phyloP scores from a whole-genome alignment of 2,888 invertebrate genomes.

The Tipula helvola region DNA sequence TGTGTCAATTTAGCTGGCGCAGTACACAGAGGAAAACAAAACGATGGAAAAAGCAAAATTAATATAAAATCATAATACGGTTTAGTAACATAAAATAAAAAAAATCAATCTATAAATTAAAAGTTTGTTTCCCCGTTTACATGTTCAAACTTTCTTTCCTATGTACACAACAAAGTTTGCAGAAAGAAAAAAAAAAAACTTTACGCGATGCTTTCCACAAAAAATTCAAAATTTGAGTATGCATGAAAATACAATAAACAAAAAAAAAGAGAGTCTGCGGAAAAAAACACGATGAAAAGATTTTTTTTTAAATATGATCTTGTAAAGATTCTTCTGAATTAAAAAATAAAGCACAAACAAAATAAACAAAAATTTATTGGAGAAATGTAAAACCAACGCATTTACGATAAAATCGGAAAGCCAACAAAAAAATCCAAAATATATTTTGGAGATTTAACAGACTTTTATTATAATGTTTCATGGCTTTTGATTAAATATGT shows the following conservation, averaged over 20 bases:
- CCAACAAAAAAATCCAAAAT: not conserved
- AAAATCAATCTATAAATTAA: not conserved
- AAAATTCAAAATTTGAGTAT: not conserved
- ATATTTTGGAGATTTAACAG: not conserved
- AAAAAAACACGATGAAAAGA: not conserved
- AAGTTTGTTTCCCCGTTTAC: not conserved
- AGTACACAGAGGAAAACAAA: not conserved
- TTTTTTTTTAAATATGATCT: not conserved
- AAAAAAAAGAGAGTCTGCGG: not conserved
- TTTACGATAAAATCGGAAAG: not conserved
- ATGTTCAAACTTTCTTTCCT: not conserved
- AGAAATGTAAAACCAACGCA: not conserved
- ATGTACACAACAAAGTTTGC: not conserved
- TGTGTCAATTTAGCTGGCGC: not conserved
- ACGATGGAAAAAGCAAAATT: not conserved
- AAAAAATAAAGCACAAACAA: not conserved
- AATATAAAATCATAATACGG: not conserved
- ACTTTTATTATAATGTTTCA: constrained; percentile 4
- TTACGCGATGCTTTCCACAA: not conserved
- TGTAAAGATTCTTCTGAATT: not conserved
- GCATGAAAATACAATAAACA: not conserved
- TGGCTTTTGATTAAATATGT: constrained; percentile 4
- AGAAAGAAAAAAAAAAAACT: not conserved
- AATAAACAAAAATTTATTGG: not conserved
- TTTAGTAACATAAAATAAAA: not conserved